phyloP scores from a whole-genome alignment of 2,113 vertebrate genomes.

The Salvelinus alpinus region DNA sequence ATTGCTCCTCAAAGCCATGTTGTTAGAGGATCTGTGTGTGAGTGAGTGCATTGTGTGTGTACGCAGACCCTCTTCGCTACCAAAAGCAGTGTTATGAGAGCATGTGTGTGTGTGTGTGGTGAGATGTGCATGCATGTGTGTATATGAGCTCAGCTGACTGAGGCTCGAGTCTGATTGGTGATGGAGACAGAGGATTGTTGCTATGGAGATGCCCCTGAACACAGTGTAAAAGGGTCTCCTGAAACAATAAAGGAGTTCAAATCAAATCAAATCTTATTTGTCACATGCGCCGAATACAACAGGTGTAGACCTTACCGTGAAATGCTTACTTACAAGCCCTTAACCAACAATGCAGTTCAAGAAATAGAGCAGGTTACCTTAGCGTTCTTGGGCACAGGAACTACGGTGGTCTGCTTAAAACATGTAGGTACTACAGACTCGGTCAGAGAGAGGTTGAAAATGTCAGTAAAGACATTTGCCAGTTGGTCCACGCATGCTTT shows the following conservation, averaged over 20 bases:
- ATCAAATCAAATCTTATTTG: too few relatives aligned
- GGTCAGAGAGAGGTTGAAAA: too few relatives aligned
- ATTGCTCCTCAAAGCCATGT: slow-evolving; percentile 33
- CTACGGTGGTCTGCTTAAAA: too few relatives aligned
- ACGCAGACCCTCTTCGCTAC: slow-evolving; percentile 1
- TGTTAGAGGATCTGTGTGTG: slow-evolving; percentile 22
- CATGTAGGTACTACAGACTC: too few relatives aligned
- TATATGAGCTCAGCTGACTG: slow-evolving; percentile 37
- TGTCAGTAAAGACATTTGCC: too few relatives aligned
- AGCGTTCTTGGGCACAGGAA: too few relatives aligned
- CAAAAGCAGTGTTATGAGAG: slow-evolving; percentile 19
- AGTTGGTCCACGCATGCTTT: too few relatives aligned
- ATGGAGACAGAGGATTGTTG: slow-evolving; percentile 54
- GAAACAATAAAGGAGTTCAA: slow-evolving; percentile 24
- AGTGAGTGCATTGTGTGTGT: neutral
- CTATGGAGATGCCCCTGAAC: slow-evolving; percentile 54
- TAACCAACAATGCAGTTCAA: too few relatives aligned
- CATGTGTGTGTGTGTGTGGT: slow-evolving; percentile 7
- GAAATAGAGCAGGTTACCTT: too few relatives aligned
- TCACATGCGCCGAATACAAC: too few relatives aligned
- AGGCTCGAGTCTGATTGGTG: slow-evolving; percentile 49
- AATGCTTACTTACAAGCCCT: too few relatives aligned
- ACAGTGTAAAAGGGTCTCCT: slow-evolving; percentile 24
- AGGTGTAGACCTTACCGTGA: too few relatives aligned
- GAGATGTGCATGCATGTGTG: slow-evolving; percentile 16